Percentiles rank a stretch among this genome's conserved stretches.
phyloP scores from a whole-genome alignment of 2,797 vertebrate species.

The Sebastes baramenuke region DNA sequence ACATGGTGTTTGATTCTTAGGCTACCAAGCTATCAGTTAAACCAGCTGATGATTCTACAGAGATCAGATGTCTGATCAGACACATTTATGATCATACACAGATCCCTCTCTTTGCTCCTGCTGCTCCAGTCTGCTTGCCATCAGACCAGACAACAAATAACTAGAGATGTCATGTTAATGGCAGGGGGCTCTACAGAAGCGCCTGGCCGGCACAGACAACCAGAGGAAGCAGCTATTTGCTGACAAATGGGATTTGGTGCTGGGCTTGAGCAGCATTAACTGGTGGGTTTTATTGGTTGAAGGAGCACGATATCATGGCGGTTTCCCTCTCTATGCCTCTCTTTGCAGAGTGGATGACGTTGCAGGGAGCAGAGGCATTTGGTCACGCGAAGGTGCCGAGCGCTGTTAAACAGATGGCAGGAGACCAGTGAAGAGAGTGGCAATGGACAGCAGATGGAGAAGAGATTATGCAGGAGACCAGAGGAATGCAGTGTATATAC shows the following conservation, averaged over 20 bases:
- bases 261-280: constrained; percentile 77
- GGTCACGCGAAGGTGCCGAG: constrained; percentile 79
- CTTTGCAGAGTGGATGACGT: constrained; percentile 71
- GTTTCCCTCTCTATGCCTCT: constrained; percentile 73
- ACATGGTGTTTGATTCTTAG: neutral
- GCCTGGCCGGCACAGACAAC: constrained; percentile 67
- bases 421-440: constrained; percentile 75
- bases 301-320: constrained; percentile 75
- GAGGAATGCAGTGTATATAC: constrained; percentile 57
- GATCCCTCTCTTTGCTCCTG: constrained; percentile 32
- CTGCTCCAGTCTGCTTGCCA: constrained; percentile 41
- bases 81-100: constrained; percentile 48
- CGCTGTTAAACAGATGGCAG: constrained; percentile 80
- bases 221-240: constrained; percentile 77
- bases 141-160: constrained; percentile 66
- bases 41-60: constrained; percentile 28
- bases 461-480: constrained; percentile 66
- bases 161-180: constrained; percentile 67
- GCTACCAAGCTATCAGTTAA: constrained; percentile 7
- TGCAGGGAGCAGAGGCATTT: constrained; percentile 66
- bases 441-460: constrained; percentile 81
- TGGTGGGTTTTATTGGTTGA: constrained; percentile 80
- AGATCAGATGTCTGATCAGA: constrained; percentile 40
- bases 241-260: constrained; percentile 81
- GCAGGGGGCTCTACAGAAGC: constrained; percentile 68